A percentile compares a stretch with the other conserved stretches of the same genome.
Conservation (phyloP, 2,113 vertebrate genomes). For the Calyptomena viridis region DNA sequence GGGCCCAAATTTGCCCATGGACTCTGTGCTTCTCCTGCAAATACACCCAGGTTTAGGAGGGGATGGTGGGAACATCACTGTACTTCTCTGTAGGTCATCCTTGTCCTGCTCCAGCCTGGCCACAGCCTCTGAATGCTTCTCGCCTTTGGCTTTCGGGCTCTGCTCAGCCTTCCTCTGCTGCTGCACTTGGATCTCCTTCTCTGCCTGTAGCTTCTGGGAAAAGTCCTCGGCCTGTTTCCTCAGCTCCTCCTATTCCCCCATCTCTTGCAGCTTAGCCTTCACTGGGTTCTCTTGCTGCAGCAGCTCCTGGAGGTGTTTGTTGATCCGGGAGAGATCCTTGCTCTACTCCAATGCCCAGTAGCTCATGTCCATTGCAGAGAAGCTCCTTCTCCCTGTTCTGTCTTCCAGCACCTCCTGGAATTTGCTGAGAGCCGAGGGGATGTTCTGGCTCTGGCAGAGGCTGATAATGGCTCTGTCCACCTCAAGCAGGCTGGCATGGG, state of each 20-base stretch:
- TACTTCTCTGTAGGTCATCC: constrained; percentile 76
- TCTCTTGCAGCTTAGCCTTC: constrained; percentile 66
- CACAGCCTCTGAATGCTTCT: constrained; percentile 47
- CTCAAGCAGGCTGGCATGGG: constrained; percentile 76
- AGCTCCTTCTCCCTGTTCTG: constrained; percentile 56
- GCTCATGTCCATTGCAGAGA: constrained; percentile 78
- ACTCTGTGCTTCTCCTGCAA: background rate
- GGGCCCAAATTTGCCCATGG: background rate
- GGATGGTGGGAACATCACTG: background rate
- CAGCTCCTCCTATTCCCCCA: constrained; percentile 67
- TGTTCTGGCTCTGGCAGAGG: constrained; percentile 83
- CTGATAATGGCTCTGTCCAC: constrained; percentile 76
- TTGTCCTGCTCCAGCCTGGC: constrained; percentile 71
- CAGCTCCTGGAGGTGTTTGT: constrained; percentile 81
- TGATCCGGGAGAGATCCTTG: constrained; percentile 80
- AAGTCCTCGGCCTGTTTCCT: constrained; percentile 58
- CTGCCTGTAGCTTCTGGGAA: constrained; percentile 59
- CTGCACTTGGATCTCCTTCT: constrained; percentile 61
- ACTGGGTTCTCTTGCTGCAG: constrained; percentile 76
- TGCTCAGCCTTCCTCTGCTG: constrained; percentile 71
- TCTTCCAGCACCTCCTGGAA: constrained; percentile 77
- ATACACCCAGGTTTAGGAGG: fast-evolving
- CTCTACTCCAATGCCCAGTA: constrained; percentile 86
- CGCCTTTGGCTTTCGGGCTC: constrained; percentile 58
- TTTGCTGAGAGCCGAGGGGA: constrained; percentile 83